Conservation (phyloP, 92 coral and sea anemone genomes). For the Chrysogorgia sp. region DNA sequence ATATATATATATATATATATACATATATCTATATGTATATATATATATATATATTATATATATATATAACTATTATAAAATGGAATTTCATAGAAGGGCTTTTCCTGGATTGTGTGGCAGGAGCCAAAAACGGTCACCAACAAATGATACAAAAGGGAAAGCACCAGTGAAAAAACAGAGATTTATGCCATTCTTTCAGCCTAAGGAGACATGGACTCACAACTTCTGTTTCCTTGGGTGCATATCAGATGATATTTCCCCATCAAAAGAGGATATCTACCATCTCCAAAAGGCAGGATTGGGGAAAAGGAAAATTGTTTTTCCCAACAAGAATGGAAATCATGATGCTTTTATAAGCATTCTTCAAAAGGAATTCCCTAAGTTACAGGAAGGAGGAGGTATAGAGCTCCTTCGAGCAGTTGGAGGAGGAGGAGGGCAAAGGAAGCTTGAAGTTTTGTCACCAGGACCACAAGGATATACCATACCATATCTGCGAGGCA, state of each 20-base stretch:
- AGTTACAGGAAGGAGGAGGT: conserved; percentile 24
- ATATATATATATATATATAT: too few species aligned
- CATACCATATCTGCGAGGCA: conserved; percentile 23
- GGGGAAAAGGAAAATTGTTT: conserved; percentile 41
- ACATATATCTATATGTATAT: too few species aligned
- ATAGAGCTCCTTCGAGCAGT: conserved; percentile 42
- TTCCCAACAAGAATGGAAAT: conserved; percentile 41
- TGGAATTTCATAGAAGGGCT: too few species aligned
- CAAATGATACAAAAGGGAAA: conserved; percentile 13
- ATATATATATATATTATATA: too few species aligned
- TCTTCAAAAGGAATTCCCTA: conserved; percentile 36
- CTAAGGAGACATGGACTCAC: conserved; percentile 45
- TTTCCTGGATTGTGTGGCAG: too few species aligned
- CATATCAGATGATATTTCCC: conserved; percentile 26
- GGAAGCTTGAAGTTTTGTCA: conserved; percentile 9
- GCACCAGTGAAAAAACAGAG: conserved; percentile 22
- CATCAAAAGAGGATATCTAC: conserved; percentile 20
- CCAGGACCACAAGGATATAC: conserved; percentile 38
- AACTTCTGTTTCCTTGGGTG: conserved; percentile 24
- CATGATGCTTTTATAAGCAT: conserved; percentile 20
- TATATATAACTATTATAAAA: too few species aligned
- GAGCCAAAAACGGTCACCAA: conserved; percentile 18
- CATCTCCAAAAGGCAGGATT: conserved; percentile 46
- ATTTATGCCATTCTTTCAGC: conserved; percentile 33
- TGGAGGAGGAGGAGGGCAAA: conserved; percentile 45